Evolutionary conservation across 2,888 invertebrate species (phyloP), one percentile per base, ranked within the genome.

Genomic region (Phengaris alcon): DNA sequence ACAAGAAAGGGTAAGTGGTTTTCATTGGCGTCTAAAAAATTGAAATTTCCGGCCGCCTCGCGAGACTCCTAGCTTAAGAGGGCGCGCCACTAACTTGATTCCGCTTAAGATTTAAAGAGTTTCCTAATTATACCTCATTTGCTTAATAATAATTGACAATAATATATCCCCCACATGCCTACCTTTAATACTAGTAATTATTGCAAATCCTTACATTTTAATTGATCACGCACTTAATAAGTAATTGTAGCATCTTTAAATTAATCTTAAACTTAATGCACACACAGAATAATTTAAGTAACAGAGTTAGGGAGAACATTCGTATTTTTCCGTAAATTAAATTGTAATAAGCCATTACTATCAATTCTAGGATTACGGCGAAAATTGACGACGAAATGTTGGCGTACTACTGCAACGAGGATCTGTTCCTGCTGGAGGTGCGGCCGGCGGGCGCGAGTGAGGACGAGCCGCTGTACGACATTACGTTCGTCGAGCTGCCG

Each of bases 341-440:
- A 35, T 68, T n/a, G 13, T 69, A 75, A 73, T 77, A 78, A 79
- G 46, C 55, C 69, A 4, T n/a, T 75, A 10, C 76, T 74, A 46
- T 77, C 74, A 76, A 78, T 92, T 87, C 57, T 95, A 99, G 99
- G 95, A 98, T 99, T 96, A 97, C 97, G 94, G 99, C 99, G 95
- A 98, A 98, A 96, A 98, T 99, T 97, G 99, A 99, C 94, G 99
- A 99, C 90, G 99, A 99, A 88, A 99, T 99, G 97, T 95, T 99
- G 87, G 97, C 97, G 82, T 98, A 98, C 92, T 99, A 99, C 93
- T 98, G 98, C 93, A 99, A 99, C 93, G 99, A 99, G 94, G 99
- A 99, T 88, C 95, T 98, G 82, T 99, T 98, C 93, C 94, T 98
- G 85, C 94, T 99, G 88, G 98, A 98, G 91, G 97, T 99, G 85